Percentiles rank a stretch among this genome's conserved stretches.
These are phyloP conservation scores for Mactra quadrangularis DNA, from an alignment of 1,140 invertebrate species.

Conservation along the genomic window DNA sequence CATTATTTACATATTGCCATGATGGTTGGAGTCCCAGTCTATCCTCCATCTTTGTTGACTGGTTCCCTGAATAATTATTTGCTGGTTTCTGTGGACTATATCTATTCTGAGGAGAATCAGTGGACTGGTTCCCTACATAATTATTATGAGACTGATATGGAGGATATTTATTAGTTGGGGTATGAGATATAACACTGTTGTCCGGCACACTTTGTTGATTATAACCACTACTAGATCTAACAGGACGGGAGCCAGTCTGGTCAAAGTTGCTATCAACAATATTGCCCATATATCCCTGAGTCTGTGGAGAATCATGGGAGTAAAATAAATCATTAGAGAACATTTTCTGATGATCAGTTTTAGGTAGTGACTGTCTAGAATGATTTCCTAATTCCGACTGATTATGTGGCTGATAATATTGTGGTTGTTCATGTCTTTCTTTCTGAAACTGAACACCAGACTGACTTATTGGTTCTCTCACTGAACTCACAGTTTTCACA, in stretches of 20 bases:
- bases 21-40: slow-evolving; percentile 45
- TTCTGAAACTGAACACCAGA: not conserved
- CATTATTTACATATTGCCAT: slow-evolving; percentile 59
- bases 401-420: not conserved
- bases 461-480: slow-evolving; percentile 2
- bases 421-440: not conserved
- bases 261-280: no score
- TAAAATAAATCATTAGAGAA: not conserved
- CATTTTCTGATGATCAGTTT: not conserved
- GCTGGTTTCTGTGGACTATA: no score
- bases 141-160: slow-evolving; percentile 20
- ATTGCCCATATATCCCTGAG: no score
- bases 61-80: no score
- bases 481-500: slow-evolving; percentile 15
- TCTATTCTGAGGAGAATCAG: not conserved
- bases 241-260: no score
- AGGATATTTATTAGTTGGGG: not conserved
- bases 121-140: slow-evolving; percentile 2
- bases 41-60: not conserved
- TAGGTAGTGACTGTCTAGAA: not conserved
- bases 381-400: slow-evolving; percentile 10
- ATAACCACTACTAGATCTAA: not conserved
- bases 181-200: not conserved
- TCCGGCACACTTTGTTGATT: not conserved
- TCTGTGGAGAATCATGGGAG: not conserved